Base-by-base conservation (phyloP, 2,797 vertebrate genomes). In the Microchirus variegatus region DNA sequence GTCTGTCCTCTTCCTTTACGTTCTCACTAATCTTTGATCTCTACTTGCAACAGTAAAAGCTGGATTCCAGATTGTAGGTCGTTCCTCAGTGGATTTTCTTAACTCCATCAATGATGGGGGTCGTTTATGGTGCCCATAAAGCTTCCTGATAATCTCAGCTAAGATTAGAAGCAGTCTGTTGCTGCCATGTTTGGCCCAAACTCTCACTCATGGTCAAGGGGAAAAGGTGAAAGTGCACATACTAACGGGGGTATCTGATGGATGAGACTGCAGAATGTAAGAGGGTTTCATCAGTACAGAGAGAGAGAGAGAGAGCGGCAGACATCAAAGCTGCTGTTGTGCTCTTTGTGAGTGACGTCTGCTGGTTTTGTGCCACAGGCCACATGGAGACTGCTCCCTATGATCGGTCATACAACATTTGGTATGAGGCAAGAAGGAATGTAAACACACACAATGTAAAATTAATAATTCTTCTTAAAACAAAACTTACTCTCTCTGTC, bases 181-280 rank as follows among this genome's bases (percentile, higher is more conserved):
- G 9, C 67, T 72, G 60, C 85, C 87, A 85, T 74, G 76, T 91
- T 89, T 89, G 86, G 79, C 42, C 61, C 67, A 81, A 80, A 68
- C 62, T 69, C 57, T 75, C 54, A n/a, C 72, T 65, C 40, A 82
- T 51, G 72, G 55, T 43, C 11, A 40, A 64, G 70, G 66, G 66
- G 58, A 59, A 37, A 62, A 65, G 62, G 60, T 43, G 63, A 58
- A 57, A 47, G 47, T 50, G 22, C 14, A 31, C 54, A 36, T 40
- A 11, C 15, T n/a, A n/a, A n/a, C n/a, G n/a, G n/a, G n/a, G n/a
- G 26, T n/a, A 44, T 26, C 26, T 60, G 70, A 68, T 11, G 41
- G 73, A 68, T 9, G 40, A 50, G 49, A 50, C 49, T 6, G 36
- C n/a, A 36, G 16, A 37, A 1, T 38, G 59, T 42, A 12, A 53